phyloP scores from a whole-genome alignment of 2,888 invertebrate species.

The Chorisops tibialis region DNA sequence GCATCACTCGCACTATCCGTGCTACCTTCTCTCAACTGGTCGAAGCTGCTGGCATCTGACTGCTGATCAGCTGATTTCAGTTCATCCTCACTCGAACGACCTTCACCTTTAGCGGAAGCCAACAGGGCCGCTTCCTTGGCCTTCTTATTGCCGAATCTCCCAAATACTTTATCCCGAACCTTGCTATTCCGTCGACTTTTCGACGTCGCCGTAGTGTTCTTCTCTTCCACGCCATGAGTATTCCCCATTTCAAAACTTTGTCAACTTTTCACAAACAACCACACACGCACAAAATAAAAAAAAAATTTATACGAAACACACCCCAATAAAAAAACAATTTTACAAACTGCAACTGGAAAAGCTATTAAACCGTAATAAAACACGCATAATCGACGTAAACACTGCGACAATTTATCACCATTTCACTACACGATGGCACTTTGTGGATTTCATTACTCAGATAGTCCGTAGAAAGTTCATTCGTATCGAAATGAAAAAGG shows the following conservation, averaged over 20 bases:
- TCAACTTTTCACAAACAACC: not conserved
- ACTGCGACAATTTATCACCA: not conserved
- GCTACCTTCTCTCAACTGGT: conserved; percentile 20
- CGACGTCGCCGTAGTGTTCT: conserved; percentile 4
- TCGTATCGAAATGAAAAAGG: too few species aligned
- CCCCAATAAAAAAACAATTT: not conserved
- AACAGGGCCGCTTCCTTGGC: conserved; percentile 37
- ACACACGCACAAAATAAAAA: too few species aligned
- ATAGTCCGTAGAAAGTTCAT: too few species aligned
- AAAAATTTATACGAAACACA: not conserved
- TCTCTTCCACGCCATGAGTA: conserved; percentile 14
- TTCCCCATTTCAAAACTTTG: conserved; percentile 22
- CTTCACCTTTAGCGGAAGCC: conserved; percentile 20
- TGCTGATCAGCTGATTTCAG: conserved; percentile 7
- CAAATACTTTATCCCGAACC: conserved; percentile 41
- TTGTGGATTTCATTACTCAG: too few species aligned
- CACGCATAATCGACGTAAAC: not conserved
- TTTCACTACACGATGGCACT: not conserved
- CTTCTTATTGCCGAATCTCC: conserved; percentile 45
- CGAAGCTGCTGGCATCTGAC: not conserved
- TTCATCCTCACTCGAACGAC: conserved; percentile 11
- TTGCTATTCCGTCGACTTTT: conserved; percentile 42
- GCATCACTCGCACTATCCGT: conserved; percentile 22
- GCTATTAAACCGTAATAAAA: not conserved
- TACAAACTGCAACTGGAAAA: not conserved